These are phyloP conservation scores for Ischnus inquisitorius DNA, from an alignment of 2,888 invertebrate species.

Conservation along the genomic window DNA sequence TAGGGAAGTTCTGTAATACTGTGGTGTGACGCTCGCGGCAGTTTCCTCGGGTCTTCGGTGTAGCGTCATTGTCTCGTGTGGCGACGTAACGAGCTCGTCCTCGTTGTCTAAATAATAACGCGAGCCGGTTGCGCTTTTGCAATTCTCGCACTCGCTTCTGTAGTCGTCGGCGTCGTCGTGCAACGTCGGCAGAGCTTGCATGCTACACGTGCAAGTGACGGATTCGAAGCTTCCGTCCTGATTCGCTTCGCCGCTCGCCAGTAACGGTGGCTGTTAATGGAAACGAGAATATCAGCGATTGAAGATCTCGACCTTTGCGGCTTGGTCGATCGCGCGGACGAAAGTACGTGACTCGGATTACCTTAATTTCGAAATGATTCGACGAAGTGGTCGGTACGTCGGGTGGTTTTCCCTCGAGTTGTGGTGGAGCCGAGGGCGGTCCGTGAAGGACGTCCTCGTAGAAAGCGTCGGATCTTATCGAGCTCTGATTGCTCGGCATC, in stretches of 20 bases:
- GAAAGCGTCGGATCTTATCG: constrained; percentile 78
- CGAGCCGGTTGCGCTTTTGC: constrained; percentile 91
- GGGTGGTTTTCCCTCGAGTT: constrained; percentile 72
- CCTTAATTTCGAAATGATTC: constrained; percentile 73
- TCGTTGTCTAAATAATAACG: constrained; percentile 88
- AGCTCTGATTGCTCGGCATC: constrained; percentile 72
- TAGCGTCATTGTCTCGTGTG: constrained; percentile 90
- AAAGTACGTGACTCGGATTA: constrained; percentile 36
- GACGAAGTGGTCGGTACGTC: constrained; percentile 68
- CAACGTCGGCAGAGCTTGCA: constrained; percentile 83
- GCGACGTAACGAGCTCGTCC: constrained; percentile 86
- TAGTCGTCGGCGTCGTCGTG: constrained; percentile 90
- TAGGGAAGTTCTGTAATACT: constrained; percentile 88
- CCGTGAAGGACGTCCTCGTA: constrained; percentile 79
- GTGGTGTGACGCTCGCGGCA: constrained; percentile 84
- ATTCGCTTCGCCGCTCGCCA: constrained; percentile 81
- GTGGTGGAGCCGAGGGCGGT: constrained; percentile 72
- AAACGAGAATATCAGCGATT: constrained; percentile 21
- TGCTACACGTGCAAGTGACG: constrained; percentile 83
- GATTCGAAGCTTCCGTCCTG: constrained; percentile 84
- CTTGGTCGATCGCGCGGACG: too few species aligned
- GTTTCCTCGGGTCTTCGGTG: constrained; percentile 87
- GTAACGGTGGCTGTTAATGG: constrained; percentile 79
- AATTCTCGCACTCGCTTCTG: constrained; percentile 94
- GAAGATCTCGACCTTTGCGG: too few species aligned